Evolutionary conservation across 2,888 invertebrate genomes (phyloP), one percentile per base, ranked within the genome.

Genomic region (Lymantria monacha): DNA sequence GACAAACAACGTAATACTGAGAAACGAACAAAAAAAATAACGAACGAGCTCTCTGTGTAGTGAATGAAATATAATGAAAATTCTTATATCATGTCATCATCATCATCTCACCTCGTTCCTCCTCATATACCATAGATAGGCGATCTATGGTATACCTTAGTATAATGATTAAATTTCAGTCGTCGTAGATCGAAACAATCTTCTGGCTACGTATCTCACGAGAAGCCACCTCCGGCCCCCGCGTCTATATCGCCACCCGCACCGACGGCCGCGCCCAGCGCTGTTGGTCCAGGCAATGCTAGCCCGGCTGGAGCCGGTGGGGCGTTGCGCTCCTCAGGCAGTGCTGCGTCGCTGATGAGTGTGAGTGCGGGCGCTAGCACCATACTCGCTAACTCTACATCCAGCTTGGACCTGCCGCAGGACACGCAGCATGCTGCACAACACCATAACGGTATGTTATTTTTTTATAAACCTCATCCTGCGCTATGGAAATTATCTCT

Each of bases 361-460:
- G 88, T 93, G 54, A 92, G 92, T 15, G 92, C 92, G 9, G 93
- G 93, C 42, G 92, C 93, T 49, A 92, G 93, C 61, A 93, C 92
- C 43, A 94, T 94, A 51, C 84, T 94, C 41, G 94, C 93, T 13
- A 92, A 93, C 54, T 89, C 90, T 46, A 83, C 75, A 59, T 83
- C 82, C 71, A 89, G 88, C 62, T 72, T 91, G 55, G 83, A 92
- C 54, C 53, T 81, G 47, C 56, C 79, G 8, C 71, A 62, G 31
- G 67, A 68, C 11, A 53, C 64, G 11, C 48, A 57, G 52, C 67
- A 60, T 50, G 44, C 41, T 49, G 49, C 59, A 12, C 55, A 47
- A 48, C 50, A 55, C 0, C 49, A 46, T 8, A 44, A 41, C 11
- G 57, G 59, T 57, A 11, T 45, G 3, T n/a, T 22, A 22, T 22